These are phyloP conservation scores for Abrostola triplasia DNA, from an alignment of 2,888 invertebrate species.

Conservation along the genomic window DNA sequence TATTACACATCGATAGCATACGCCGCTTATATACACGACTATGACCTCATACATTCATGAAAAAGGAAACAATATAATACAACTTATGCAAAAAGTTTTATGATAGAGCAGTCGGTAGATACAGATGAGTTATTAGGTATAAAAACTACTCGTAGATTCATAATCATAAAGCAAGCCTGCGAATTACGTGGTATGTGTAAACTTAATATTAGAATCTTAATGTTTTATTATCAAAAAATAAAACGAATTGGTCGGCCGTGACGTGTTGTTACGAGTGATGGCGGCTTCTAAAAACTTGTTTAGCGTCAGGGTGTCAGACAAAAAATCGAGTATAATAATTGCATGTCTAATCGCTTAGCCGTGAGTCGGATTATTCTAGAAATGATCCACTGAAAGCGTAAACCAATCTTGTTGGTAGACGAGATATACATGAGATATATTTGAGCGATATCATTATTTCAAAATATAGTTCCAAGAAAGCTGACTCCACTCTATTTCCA, in stretches of 20 bases:
- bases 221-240: slow-evolving; percentile 35
- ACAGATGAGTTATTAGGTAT: neutral
- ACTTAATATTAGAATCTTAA: slow-evolving; percentile 25
- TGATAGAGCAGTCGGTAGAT: neutral
- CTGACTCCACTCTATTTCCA: too few species aligned
- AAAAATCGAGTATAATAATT: slow-evolving; percentile 64
- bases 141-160: neutral
- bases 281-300: slow-evolving; percentile 59
- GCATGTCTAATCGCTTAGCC: slow-evolving; percentile 59
- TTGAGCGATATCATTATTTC: too few species aligned
- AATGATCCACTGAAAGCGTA: slow-evolving; percentile 28
- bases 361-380: slow-evolving; percentile 47
- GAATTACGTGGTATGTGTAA: slow-evolving; percentile 9
- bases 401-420: slow-evolving; percentile 5
- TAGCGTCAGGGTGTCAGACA: slow-evolving; percentile 50
- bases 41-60: slow-evolving; percentile 14
- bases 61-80: slow-evolving; percentile 5
- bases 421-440: too few species aligned
- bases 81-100: neutral
- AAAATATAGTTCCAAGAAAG: too few species aligned
- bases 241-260: slow-evolving; percentile 45
- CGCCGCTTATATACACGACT: slow-evolving; percentile 11
- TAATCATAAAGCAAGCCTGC: slow-evolving; percentile 14
- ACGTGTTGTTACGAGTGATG: slow-evolving; percentile 40
- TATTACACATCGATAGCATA: slow-evolving; percentile 13